Evolutionary conservation across 2,888 invertebrate species (phyloP).

Genomic region (Bedellia somnulentella): DNA sequence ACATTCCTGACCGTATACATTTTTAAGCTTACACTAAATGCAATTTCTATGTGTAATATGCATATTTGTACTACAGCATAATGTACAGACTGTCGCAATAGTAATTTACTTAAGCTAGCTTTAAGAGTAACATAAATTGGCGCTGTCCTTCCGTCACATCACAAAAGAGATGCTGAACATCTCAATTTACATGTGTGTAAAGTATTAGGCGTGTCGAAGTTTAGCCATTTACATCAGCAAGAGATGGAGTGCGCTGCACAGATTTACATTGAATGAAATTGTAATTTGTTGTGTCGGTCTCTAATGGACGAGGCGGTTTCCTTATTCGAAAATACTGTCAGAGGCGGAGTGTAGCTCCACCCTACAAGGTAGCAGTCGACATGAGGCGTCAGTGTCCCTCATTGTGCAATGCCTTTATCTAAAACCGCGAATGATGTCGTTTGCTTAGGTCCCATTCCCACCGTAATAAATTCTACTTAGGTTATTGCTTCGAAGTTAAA

Average conservation of each 20-base stretch:
- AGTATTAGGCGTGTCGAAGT: conserved; percentile 41
- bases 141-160: conserved; percentile 19
- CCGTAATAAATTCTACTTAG: conserved; percentile 4
- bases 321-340: conserved; percentile 16
- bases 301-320: conserved; percentile 28
- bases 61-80: too few species aligned
- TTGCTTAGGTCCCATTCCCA: conserved; percentile 9
- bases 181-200: conserved; percentile 37
- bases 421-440: conserved; percentile 16
- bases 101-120: too few species aligned
- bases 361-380: conserved; percentile 27
- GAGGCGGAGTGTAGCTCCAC: conserved; percentile 13
- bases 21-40: background rate
- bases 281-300: conserved; percentile 40
- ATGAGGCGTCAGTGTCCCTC: conserved; percentile 29
- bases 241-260: conserved; percentile 20
- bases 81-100: too few species aligned
- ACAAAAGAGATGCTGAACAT: conserved; percentile 28
- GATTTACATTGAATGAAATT: conserved; percentile 56
- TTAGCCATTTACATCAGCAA: conserved; percentile 32
- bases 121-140: conserved; percentile 31
- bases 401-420: conserved; percentile 30
- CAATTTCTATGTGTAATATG: background rate
- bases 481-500: too few species aligned
- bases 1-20: too few species aligned